These are phyloP conservation scores for Cosmopolites sordidus DNA, from an alignment of 2,888 invertebrate genomes.

Conservation along the genomic window DNA sequence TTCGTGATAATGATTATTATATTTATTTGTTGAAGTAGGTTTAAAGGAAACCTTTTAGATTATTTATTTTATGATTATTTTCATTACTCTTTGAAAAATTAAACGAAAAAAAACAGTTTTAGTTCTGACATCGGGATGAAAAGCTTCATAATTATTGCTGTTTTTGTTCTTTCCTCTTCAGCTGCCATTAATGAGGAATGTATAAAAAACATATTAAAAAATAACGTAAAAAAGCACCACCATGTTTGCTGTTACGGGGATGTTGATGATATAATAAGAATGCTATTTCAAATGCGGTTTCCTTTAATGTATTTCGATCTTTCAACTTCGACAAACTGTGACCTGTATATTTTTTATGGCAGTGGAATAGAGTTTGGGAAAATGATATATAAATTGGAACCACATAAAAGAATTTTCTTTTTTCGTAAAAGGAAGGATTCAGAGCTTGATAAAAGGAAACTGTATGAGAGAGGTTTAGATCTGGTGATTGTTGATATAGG, in stretches of 20 bases:
- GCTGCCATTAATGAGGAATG: too few relatives aligned
- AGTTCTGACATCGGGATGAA: too few relatives aligned
- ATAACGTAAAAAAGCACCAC: background rate
- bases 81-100: too few relatives aligned
- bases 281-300: background rate
- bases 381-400: background rate
- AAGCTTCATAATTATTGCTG: too few relatives aligned
- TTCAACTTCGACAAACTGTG: background rate
- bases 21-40: too few relatives aligned
- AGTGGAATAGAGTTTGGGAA: background rate
- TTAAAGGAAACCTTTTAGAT: too few relatives aligned
- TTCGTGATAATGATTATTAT: too few relatives aligned
- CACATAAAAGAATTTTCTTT: constrained; percentile 12
- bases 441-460: background rate
- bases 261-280: background rate
- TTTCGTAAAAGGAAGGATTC: background rate
- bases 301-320: background rate
- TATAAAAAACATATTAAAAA: background rate
- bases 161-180: too few relatives aligned
- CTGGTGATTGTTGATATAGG: background rate
- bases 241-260: background rate
- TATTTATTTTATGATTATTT: too few relatives aligned
- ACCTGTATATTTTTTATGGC: constrained; percentile 4
- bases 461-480: constrained; percentile 7
- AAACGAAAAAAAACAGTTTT: too few relatives aligned